Evolutionary conservation across 2,113 vertebrate species (phyloP).

Genomic region (Chascanopsetta lugubris): DNA sequence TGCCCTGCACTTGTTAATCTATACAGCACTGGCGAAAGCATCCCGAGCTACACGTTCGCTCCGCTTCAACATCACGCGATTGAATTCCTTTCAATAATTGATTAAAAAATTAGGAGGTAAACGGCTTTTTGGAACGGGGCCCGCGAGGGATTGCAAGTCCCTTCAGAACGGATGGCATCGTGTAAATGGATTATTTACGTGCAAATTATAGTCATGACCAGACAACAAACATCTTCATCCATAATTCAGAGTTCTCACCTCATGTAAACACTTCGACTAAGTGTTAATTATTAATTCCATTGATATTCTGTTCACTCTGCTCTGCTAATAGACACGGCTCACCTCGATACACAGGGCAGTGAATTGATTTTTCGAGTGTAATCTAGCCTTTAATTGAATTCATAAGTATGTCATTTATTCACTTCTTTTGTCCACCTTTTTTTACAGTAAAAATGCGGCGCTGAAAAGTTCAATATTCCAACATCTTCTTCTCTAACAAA

Average conservation of each 20-base stretch:
- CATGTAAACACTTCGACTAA: not conserved
- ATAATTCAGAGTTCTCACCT: not conserved
- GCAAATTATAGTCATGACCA: conserved; percentile 23
- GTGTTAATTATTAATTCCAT: not conserved
- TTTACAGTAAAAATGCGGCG: not conserved
- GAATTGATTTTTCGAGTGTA: conserved; percentile 10
- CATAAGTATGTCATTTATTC: no score
- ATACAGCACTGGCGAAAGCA: conserved; percentile 8
- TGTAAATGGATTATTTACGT: conserved; percentile 41
- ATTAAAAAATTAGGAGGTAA: not conserved
- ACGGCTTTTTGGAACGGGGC: not conserved
- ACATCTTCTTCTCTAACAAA: not conserved
- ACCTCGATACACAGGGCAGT: conserved; percentile 1
- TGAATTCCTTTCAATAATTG: not conserved
- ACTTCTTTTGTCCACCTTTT: no score
- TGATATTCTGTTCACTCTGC: conserved; percentile 32
- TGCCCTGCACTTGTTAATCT: conserved; percentile 49
- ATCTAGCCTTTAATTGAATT: no score
- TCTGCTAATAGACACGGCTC: conserved; percentile 10
- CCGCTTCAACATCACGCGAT: not conserved
- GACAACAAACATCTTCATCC: conserved; percentile 4
- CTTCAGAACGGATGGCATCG: conserved; percentile 16
- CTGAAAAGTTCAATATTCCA: not conserved
- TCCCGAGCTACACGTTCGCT: not conserved
- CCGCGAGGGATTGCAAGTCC: not conserved